Evolutionary conservation across 2,113 vertebrate species (phyloP), one percentile per base, ranked within the genome.

Genomic region (Smithornis capensis): DNA sequence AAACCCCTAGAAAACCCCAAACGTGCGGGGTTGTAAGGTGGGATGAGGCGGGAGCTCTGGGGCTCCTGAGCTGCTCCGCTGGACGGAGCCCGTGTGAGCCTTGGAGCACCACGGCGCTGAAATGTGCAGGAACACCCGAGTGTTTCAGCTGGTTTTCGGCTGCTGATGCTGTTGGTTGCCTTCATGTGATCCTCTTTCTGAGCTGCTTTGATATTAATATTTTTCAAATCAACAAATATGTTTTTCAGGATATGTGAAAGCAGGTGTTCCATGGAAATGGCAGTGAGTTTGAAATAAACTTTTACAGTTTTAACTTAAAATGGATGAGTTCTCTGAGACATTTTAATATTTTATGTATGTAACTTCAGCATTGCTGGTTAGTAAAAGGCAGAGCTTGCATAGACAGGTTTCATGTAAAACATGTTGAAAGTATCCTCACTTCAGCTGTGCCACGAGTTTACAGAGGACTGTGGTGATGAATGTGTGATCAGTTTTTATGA

Each of bases 1-100:
- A 45, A 62, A 50, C 24, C 14, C 23, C 7, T 29, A 9, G 29
- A 7, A 7, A 57, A 9, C 8, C 13, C 25, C 27, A 19, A 6
- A 12, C 25, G 17, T 9, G 0, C 4, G 12, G 37, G 81, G 42
- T 35, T 22, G 25, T 2, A 0, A 38, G 44, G 19, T 21, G 71
- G 60, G 50, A 6, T 33, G 18, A 12, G n/a, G 42, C 2, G 14
- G 8, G 4, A 33, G 56, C 16, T 29, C 7, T 22, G 3, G n/a
- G 38, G 19, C 28, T 8, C 47, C 53, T 33, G 1, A 25, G 5
- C 45, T 13, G 12, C 21, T 47, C 4, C 1, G n/a, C 37, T 33
- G 14, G 56, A 10, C 13, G 68, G 68, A 56, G 33, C 22, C 52
- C 0, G 2, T 24, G 56, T 25, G 1, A 10, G 12, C 27, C 71